Percentiles rank a stretch among this genome's conserved stretches.
phyloP scores from a whole-genome alignment of 2,113 vertebrate species.

The Eurystomus gularis region DNA sequence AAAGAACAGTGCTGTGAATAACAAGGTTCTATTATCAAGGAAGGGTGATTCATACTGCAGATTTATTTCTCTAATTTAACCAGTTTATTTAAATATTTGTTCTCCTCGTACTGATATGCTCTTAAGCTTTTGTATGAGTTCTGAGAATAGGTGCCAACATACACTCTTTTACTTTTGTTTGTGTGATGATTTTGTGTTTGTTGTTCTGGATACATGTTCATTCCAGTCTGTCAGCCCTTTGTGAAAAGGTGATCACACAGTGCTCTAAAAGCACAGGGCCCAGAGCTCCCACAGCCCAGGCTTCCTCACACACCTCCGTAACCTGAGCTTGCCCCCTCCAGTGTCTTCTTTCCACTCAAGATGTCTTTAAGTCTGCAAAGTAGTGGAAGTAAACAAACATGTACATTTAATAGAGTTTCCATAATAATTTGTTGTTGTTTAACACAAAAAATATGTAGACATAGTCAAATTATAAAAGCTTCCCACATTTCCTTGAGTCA shows the following conservation, averaged over 20 bases:
- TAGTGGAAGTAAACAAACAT: neutral
- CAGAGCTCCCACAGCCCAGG: fast-evolving
- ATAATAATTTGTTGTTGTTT: neutral
- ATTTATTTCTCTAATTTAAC: neutral
- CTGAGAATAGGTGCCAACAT: neutral
- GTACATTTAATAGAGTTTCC: neutral
- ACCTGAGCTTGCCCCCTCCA: neutral
- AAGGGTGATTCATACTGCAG: neutral
- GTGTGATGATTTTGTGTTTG: neutral
- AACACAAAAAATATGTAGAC: neutral
- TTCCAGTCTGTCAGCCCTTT: neutral
- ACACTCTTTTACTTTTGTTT: neutral
- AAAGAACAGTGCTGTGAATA: neutral
- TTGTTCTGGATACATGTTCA: neutral
- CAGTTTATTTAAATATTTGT: neutral
- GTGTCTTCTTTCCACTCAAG: neutral
- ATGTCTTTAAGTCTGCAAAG: neutral
- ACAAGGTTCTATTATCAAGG: neutral
- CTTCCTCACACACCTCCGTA: neutral
- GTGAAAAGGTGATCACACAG: neutral
- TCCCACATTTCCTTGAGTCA: neutral
- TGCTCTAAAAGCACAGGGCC: neutral
- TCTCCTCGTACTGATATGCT: neutral
- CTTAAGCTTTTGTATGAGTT: neutral
- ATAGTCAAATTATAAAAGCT: neutral